phyloP scores from a whole-genome alignment of 2,888 invertebrate species.

The Aspidapion aeneum region DNA sequence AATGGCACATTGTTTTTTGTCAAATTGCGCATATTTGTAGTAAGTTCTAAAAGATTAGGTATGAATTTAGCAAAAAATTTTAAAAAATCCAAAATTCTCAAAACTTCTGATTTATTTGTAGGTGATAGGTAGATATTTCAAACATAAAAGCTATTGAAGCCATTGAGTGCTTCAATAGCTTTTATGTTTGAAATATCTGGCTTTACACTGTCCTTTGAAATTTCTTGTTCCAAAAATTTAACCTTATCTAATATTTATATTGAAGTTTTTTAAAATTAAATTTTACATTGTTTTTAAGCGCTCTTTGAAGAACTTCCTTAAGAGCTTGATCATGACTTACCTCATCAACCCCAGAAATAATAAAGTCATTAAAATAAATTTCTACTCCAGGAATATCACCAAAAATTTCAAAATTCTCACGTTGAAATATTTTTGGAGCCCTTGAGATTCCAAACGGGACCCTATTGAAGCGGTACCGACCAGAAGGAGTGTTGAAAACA shows the following conservation, averaged over 20 bases:
- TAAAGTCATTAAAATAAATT: slow-evolving; percentile 1
- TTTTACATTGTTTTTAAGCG: background rate
- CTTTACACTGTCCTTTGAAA: slow-evolving; percentile 21
- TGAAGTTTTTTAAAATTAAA: background rate
- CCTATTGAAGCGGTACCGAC: background rate
- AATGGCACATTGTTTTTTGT: background rate
- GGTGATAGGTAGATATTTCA: too few relatives aligned
- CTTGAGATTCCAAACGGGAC: background rate
- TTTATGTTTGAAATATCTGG: slow-evolving; percentile 22
- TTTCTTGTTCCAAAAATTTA: slow-evolving; percentile 23
- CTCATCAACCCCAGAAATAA: background rate
- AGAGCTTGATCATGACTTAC: background rate
- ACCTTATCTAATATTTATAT: slow-evolving; percentile 17
- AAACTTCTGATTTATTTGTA: slow-evolving; percentile 21
- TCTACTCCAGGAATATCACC: background rate
- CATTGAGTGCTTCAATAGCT: slow-evolving; percentile 29
- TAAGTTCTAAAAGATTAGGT: slow-evolving; percentile 25
- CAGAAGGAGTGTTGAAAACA: background rate
- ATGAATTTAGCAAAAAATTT: slow-evolving; percentile 28
- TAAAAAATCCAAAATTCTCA: slow-evolving; percentile 28
- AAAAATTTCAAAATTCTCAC: background rate
- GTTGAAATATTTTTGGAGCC: background rate
- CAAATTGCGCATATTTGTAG: slow-evolving; percentile 1
- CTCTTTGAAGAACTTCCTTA: background rate
- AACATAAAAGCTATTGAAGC: too few relatives aligned